Percentiles rank a stretch among this genome's conserved stretches.
Evolutionary conservation across 2,113 vertebrate species (phyloP).

Genomic region (Centrocercus urophasianus): DNA sequence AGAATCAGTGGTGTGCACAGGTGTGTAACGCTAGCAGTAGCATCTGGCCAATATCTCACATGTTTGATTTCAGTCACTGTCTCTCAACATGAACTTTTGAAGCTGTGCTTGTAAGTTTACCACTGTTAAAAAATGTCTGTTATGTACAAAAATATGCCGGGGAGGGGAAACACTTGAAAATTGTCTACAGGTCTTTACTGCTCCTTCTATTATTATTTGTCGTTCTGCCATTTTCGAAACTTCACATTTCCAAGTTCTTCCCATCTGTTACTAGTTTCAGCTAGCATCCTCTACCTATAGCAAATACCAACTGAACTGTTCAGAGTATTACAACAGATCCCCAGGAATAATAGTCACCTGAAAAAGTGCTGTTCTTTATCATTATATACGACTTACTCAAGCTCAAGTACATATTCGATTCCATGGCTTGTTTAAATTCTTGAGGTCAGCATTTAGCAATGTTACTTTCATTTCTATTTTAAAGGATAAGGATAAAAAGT

Average conservation of each 20-base stretch:
- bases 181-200: background rate
- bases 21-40: background rate
- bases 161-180: background rate
- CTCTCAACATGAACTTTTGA: background rate
- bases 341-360: background rate
- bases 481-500: slow-evolving; percentile 35
- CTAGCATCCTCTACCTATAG: background rate
- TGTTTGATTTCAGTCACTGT: background rate
- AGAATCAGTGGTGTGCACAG: background rate
- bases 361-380: background rate
- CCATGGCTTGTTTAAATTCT: background rate
- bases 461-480: slow-evolving; percentile 59
- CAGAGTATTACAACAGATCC: background rate
- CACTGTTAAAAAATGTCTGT: background rate
- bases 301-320: background rate
- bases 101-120: background rate
- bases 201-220: background rate
- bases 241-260: background rate
- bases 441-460: background rate
- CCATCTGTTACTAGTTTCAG: background rate
- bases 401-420: background rate
- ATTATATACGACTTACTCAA: background rate
- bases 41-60: background rate
- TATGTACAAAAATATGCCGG: background rate
- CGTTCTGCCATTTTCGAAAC: background rate